Base-by-base conservation (phyloP, 1,140 invertebrate species). In the Drosophila neocordata region DNA sequence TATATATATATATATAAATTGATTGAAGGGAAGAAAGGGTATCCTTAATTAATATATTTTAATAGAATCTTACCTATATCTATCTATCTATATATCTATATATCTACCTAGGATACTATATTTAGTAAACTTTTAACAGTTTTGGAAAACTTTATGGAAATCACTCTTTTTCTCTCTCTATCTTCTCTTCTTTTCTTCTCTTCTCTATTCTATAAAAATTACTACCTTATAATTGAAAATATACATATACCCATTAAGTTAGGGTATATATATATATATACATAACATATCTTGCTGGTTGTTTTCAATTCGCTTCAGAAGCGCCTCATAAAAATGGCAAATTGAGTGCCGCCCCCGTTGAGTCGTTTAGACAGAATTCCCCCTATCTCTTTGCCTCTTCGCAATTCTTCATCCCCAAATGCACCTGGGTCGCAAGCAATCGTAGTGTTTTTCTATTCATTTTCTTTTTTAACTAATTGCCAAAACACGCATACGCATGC, bases 261-360 rank as follows among this genome's bases (percentile, higher is more conserved):
- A 53, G 41, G 9, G 57, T 55, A 57, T 62, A 35, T n/a, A n/a
- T n/a, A n/a, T n/a, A n/a, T n/a, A 38, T 24, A 31, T 31, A 41
- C 52, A 55, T 61, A 58, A 69, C 64, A 59, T 64, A 68, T 71
- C 66, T 74, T 18, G 66, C 58, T 64, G 73, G 65, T 56, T 84
- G 80, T 69, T 85, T 84, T 84, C 73, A 77, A 84, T 84, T 75
- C 61, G 59, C 69, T 79, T 77, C 57, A 69, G 41, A 44, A 82
- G 83, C 82, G 82, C 83, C 83, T 78, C 82, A 87, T 87, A 87
- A 87, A 87, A 87, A 87, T 87, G 74, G 82, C 82, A 82, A 87
- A 87, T 87, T 87, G 75, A 88, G 82, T 87, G 82, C 75, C 60
- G 83, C 82, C 83, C 82, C 83, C 82, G 83, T 88, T 87, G 82